Conservation (phyloP, 2,888 invertebrate species). For the Galerucella calmariensis region DNA sequence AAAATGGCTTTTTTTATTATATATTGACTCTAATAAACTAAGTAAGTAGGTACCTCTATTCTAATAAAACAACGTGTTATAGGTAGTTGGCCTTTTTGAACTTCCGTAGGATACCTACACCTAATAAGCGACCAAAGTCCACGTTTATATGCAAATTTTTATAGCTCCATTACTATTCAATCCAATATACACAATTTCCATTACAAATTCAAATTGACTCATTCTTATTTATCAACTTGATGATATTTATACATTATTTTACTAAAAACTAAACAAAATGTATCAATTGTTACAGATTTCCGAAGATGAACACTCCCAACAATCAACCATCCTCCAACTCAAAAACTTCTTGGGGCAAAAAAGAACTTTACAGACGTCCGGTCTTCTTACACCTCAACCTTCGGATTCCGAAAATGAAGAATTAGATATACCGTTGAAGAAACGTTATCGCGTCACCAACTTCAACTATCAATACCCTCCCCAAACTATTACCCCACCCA, state of each 20-base stretch:
- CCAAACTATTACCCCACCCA: constrained; percentile 28
- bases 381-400: constrained; percentile 80
- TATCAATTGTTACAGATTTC: constrained; percentile 52
- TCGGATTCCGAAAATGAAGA: constrained; percentile 80
- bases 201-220: too few species aligned
- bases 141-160: constrained; percentile 7
- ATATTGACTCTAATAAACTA: not conserved
- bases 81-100: not conserved
- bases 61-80: not conserved
- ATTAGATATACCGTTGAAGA: constrained; percentile 68
- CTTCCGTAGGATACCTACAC: not conserved
- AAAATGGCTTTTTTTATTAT: not conserved
- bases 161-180: not conserved
- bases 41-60: not conserved
- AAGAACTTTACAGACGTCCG: constrained; percentile 50
- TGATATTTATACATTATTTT: not conserved
- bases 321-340: constrained; percentile 49
- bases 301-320: constrained; percentile 53
- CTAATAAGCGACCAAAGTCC: constrained; percentile 1
- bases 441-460: constrained; percentile 69
- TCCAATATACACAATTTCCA: not conserved
- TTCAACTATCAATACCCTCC: constrained; percentile 71
- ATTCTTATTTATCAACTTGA: not conserved
- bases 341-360: constrained; percentile 54
- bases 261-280: not conserved